phyloP scores from a whole-genome alignment of 2,113 vertebrate species.

The Pseudopodoces humilis region DNA sequence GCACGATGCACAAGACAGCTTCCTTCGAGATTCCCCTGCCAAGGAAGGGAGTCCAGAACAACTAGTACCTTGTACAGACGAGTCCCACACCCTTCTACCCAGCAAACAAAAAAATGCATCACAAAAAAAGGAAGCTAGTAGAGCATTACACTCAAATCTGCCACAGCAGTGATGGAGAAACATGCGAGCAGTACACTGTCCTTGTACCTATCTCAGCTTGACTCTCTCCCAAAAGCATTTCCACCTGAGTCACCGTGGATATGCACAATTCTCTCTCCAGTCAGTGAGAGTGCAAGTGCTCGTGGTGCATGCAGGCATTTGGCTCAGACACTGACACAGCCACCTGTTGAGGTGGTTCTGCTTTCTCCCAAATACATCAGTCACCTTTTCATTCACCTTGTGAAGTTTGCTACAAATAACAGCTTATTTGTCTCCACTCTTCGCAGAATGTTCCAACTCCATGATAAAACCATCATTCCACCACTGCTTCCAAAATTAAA shows the following conservation, averaged over 20 bases:
- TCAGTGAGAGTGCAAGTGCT: not conserved
- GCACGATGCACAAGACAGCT: not conserved
- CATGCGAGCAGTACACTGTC: not conserved
- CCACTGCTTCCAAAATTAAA: not conserved
- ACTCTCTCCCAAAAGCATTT: not conserved
- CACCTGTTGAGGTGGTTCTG: not conserved
- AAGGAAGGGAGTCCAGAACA: not conserved
- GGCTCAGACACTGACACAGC: not conserved
- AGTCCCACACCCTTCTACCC: not conserved
- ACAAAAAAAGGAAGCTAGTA: not conserved
- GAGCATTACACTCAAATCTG: not conserved
- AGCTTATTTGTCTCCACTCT: not conserved
- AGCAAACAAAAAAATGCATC: not conserved
- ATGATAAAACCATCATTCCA: not conserved
- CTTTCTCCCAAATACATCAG: not conserved
- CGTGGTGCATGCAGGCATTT: not conserved
- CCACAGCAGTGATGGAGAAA: not conserved
- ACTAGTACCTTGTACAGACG: not conserved
- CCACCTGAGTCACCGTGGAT: not conserved
- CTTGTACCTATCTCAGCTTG: not conserved
- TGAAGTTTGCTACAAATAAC: not conserved
- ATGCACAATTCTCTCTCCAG: not conserved
- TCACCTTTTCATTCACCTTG: not conserved
- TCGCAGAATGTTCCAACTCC: not conserved
- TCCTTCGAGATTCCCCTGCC: not conserved